These are phyloP conservation scores for Caenorhabditis tropicalis DNA, from an alignment of 1,140 invertebrate species.

Conservation along the genomic window DNA sequence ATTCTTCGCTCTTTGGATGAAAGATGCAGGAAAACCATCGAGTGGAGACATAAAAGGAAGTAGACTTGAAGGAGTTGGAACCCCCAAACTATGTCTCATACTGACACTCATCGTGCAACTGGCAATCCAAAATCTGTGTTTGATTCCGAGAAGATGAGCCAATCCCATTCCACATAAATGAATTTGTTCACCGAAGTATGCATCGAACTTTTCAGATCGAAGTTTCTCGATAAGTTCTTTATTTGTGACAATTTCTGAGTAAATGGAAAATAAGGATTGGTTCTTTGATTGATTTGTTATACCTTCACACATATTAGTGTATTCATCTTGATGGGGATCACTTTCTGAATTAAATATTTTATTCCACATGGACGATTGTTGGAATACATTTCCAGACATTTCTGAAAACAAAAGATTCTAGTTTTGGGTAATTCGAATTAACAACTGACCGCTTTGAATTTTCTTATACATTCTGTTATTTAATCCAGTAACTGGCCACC, in stretches of 20 bases:
- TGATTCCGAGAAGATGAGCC: conserved; percentile 51
- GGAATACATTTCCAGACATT: conserved; percentile 29
- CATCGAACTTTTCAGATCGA: conserved; percentile 52
- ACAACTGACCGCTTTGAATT: not conserved
- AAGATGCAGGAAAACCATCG: not conserved
- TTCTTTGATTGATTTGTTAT: not conserved
- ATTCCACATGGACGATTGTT: conserved; percentile 28
- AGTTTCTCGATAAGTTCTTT: conserved; percentile 53
- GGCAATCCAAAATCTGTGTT: conserved; percentile 56
- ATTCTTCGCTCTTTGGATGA: conserved; percentile 13
- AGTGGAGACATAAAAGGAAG: conserved; percentile 29
- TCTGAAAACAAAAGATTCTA: not conserved
- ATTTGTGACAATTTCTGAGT: conserved; percentile 55
- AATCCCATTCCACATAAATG: conserved; percentile 55
- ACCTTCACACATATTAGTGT: not conserved
- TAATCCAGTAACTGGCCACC: conserved; percentile 46
- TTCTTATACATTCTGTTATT: not conserved
- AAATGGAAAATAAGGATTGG: not conserved
- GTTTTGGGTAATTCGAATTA: not conserved
- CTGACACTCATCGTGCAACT: conserved; percentile 47
- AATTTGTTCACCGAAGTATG: conserved; percentile 57
- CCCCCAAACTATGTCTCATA: conserved; percentile 38
- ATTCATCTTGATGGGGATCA: conserved; percentile 3
- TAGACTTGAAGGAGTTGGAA: conserved; percentile 44
- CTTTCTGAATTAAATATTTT: not conserved